Evolutionary conservation across 2,888 invertebrate genomes (phyloP).

Genomic region (Gortyna flavago): DNA sequence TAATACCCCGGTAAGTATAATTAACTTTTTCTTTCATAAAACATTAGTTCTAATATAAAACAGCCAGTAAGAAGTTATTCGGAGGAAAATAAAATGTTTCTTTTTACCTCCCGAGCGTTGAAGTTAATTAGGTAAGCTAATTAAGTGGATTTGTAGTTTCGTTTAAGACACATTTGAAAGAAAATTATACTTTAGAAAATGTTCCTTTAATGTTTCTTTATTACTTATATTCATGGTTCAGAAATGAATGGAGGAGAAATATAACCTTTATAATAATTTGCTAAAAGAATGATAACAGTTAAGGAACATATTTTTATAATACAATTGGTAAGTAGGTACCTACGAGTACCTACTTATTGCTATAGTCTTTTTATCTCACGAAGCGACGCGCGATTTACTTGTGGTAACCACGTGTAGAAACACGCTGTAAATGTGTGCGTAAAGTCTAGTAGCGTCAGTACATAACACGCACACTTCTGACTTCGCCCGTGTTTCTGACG

Average conservation of each 20-base stretch:
- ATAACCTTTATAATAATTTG: neutral
- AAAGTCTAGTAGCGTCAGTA: neutral
- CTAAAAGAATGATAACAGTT: neutral
- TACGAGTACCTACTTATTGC: neutral
- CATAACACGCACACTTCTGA: neutral
- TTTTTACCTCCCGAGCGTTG: constrained; percentile 30
- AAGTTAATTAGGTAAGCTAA: constrained; percentile 41
- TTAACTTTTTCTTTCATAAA: constrained; percentile 25
- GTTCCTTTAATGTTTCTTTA: constrained; percentile 17
- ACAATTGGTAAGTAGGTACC: neutral
- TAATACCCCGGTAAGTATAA: neutral
- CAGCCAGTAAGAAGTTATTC: constrained; percentile 22
- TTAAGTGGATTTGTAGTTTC: constrained; percentile 48
- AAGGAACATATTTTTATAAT: too few relatives aligned
- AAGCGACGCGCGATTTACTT: neutral
- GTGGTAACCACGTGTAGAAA: neutral
- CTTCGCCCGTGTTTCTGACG: neutral
- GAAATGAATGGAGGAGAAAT: neutral
- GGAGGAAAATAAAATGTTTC: constrained; percentile 30
- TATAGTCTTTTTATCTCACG: neutral
- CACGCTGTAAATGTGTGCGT: neutral
- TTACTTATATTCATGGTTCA: constrained; percentile 21
- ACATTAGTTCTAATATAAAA: constrained; percentile 41
- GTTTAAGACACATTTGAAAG: constrained; percentile 42
- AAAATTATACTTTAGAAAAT: constrained; percentile 30